Evolutionary conservation across 2,888 invertebrate species (phyloP).

Genomic region (Acanthosoma haemorrhoidale): DNA sequence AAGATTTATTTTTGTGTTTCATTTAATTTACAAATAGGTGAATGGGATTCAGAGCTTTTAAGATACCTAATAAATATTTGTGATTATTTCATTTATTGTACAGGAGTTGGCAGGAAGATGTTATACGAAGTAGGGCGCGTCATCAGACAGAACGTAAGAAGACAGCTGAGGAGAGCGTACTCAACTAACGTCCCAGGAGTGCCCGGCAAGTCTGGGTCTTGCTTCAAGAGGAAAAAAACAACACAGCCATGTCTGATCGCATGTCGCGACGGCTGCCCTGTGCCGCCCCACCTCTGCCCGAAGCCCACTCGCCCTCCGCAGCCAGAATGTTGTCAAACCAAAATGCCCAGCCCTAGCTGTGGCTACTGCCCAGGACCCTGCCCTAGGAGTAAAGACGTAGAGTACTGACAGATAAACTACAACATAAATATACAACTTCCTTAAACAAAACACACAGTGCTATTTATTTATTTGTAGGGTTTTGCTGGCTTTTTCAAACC

Average conservation of each 20-base stretch:
- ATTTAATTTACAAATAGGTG: too few relatives aligned
- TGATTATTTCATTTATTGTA: not conserved
- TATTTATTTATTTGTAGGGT: too few relatives aligned
- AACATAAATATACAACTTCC: not conserved
- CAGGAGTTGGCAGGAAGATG: not conserved
- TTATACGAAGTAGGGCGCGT: not conserved
- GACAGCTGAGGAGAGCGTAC: not conserved
- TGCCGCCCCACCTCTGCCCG: constrained; percentile 23
- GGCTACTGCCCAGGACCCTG: constrained; percentile 35
- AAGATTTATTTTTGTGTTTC: too few relatives aligned
- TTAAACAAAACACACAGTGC: too few relatives aligned
- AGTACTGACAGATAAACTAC: not conserved
- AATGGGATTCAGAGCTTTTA: too few relatives aligned
- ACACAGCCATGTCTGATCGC: constrained; percentile 16
- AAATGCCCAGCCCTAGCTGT: constrained; percentile 1
- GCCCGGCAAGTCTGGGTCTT: not conserved
- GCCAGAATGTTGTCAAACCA: constrained; percentile 27
- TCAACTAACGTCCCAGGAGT: not conserved
- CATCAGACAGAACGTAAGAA: not conserved
- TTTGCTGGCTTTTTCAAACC: too few relatives aligned
- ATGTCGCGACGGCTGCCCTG: not conserved
- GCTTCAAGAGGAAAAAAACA: not conserved
- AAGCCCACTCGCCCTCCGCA: constrained; percentile 30
- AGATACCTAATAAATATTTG: too few relatives aligned
- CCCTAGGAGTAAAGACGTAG: not conserved